phyloP scores from a whole-genome alignment of 2,113 vertebrate species.

The Leptosomus discolor region DNA sequence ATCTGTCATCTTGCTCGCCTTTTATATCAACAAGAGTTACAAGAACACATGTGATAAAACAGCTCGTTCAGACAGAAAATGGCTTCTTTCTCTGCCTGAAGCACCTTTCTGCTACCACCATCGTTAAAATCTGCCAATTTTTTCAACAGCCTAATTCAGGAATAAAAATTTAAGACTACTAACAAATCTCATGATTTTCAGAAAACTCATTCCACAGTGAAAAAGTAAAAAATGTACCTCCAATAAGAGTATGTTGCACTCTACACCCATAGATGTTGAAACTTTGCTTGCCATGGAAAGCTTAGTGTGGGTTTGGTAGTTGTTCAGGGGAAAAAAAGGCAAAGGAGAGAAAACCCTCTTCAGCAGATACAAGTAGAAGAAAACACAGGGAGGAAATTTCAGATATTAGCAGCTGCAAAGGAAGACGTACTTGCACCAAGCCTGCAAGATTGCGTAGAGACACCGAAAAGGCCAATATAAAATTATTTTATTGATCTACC shows the following conservation, averaged over 20 bases:
- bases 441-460: neutral
- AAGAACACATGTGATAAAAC: neutral
- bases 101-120: neutral
- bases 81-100: neutral
- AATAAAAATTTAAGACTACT: neutral
- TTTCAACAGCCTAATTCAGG: neutral
- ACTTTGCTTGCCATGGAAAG: neutral
- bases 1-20: neutral
- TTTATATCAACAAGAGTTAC: neutral
- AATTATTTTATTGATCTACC: neutral
- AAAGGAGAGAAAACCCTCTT: neutral
- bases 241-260: neutral
- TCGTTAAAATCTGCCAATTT: neutral
- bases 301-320: neutral
- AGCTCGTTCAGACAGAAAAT: neutral
- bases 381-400: neutral
- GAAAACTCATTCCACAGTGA: neutral
- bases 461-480: neutral
- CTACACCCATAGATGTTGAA: neutral
- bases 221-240: neutral
- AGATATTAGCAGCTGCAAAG: neutral
- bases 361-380: neutral
- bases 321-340: neutral
- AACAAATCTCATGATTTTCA: neutral
- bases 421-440: neutral